A percentile compares a stretch with the other conserved stretches of the same genome.
phyloP scores from a whole-genome alignment of 2,113 vertebrate genomes.

The Sturnira hondurensis region DNA sequence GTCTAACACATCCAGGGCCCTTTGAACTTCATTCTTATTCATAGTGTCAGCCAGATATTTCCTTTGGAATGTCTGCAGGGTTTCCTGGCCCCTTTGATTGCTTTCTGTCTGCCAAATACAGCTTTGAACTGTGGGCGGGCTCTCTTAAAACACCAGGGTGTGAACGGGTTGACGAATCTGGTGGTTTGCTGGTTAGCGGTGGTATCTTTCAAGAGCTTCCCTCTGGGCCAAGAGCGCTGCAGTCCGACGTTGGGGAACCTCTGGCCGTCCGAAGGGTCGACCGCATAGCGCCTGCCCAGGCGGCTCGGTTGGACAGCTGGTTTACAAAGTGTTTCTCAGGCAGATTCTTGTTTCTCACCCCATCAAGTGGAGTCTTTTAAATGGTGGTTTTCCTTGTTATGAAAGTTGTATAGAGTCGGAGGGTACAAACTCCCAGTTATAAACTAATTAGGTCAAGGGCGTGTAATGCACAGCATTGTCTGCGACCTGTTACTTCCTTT shows the following conservation, averaged over 20 bases:
- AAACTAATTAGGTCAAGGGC: neutral
- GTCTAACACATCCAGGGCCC: neutral
- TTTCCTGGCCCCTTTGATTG: conserved; percentile 34
- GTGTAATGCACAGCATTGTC: neutral
- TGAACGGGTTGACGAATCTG: neutral
- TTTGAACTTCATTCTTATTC: conserved; percentile 35
- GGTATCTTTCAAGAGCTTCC: neutral
- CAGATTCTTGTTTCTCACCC: neutral
- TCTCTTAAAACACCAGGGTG: neutral
- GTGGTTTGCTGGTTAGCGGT: neutral
- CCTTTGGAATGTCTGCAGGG: conserved; percentile 52
- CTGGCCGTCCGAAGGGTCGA: neutral
- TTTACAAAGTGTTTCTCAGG: neutral
- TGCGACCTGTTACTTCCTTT: neutral
- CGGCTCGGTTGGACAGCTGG: neutral
- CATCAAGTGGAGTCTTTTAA: neutral
- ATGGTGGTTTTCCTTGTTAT: neutral
- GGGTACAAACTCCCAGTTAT: neutral
- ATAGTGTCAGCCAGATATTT: conserved; percentile 17
- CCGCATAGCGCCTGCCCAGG: neutral
- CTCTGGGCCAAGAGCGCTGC: neutral
- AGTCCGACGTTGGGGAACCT: neutral
- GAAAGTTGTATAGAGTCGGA: neutral
- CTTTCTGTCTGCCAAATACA: conserved; percentile 2
- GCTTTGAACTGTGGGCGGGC: conserved; percentile 31